Evolutionary conservation across 2,888 invertebrate genomes (phyloP).

Genomic region (Polymixis flavicincta): DNA sequence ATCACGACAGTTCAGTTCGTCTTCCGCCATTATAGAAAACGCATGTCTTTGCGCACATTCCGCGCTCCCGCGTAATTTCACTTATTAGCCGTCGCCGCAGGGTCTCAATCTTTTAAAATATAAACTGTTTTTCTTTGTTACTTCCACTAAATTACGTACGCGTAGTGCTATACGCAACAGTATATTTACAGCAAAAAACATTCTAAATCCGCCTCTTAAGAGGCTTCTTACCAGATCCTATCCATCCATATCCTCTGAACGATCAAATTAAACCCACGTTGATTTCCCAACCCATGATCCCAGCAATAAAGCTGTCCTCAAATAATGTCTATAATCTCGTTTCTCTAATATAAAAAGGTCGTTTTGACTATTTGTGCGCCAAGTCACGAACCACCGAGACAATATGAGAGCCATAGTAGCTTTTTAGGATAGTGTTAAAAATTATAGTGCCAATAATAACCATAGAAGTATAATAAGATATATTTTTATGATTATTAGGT

Average conservation of each 20-base stretch:
- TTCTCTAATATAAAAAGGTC: slow-evolving; percentile 47
- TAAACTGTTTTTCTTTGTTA: no score
- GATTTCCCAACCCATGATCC: slow-evolving; percentile 12
- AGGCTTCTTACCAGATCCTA: background rate
- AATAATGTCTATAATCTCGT: slow-evolving; percentile 25
- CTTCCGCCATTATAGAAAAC: no score
- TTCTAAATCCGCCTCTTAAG: background rate
- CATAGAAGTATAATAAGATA: slow-evolving; percentile 19
- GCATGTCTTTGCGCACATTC: no score
- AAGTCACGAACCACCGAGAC: slow-evolving; percentile 56
- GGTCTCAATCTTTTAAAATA: no score
- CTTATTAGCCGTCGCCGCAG: no score
- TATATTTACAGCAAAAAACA: background rate
- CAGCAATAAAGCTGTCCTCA: slow-evolving; percentile 41
- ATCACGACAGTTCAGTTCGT: no score
- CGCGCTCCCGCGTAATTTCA: no score
- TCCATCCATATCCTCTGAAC: background rate
- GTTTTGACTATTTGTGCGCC: slow-evolving; percentile 37
- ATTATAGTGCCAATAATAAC: slow-evolving; percentile 47
- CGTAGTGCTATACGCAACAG: no score
- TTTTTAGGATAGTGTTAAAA: slow-evolving; percentile 53
- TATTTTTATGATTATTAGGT: slow-evolving; percentile 34
- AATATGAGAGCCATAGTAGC: slow-evolving; percentile 39
- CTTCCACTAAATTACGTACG: no score
- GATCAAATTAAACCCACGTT: slow-evolving; percentile 24